phyloP scores from a whole-genome alignment of 1,140 invertebrate species.

The Vanessa atalanta region DNA sequence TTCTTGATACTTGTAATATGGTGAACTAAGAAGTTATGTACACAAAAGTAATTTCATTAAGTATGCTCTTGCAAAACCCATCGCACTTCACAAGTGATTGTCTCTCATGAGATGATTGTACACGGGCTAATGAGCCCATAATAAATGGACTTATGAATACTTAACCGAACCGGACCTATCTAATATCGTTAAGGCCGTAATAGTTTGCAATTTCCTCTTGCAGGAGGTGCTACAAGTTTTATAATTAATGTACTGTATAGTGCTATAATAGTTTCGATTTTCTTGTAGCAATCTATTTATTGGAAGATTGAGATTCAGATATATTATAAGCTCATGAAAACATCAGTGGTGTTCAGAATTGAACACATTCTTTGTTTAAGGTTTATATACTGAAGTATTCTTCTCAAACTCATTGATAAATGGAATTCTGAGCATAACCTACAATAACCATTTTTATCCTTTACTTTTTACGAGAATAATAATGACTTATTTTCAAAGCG shows the following conservation, averaged over 20 bases:
- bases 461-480: too few species aligned
- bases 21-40: too few species aligned
- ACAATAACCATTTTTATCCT: too few species aligned
- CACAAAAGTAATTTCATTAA: too few species aligned
- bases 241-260: slow-evolving; percentile 38
- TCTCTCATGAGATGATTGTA: slow-evolving; percentile 16
- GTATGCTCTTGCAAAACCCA: too few species aligned
- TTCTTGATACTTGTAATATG: too few species aligned
- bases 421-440: too few species aligned
- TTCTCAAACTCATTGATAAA: too few species aligned
- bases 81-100: not conserved
- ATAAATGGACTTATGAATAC: slow-evolving; percentile 21
- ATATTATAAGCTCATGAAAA: slow-evolving; percentile 21
- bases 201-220: slow-evolving; percentile 37
- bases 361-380: too few species aligned
- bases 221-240: slow-evolving; percentile 16
- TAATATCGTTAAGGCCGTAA: slow-evolving; percentile 38
- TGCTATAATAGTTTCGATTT: slow-evolving; percentile 36
- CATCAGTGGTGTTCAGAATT: not conserved
- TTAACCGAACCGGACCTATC: slow-evolving; percentile 33
- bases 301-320: slow-evolving; percentile 6
- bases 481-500: too few species aligned
- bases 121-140: slow-evolving; percentile 17
- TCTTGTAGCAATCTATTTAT: slow-evolving; percentile 31
- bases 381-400: too few species aligned